A percentile compares a stretch with the other conserved stretches of the same genome.
Evolutionary conservation across 2,113 vertebrate genomes (phyloP).

Genomic region (Podilymbus podiceps): DNA sequence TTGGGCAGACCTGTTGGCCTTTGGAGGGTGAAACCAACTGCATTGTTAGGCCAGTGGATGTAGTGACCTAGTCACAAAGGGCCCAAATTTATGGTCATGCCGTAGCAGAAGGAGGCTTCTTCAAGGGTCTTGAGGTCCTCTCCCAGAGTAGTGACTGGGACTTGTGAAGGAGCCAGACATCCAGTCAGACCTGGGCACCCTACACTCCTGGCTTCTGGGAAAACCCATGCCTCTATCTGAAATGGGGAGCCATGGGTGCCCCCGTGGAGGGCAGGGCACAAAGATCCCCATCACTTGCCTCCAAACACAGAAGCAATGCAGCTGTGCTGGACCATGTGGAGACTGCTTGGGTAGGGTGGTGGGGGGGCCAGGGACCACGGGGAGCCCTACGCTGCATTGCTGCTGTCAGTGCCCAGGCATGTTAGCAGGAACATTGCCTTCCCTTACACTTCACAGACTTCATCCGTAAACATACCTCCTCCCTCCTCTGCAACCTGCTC

Average conservation of each 20-base stretch:
- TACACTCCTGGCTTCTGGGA: not conserved
- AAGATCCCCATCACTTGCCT: not conserved
- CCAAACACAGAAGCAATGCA: not conserved
- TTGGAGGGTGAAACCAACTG: not conserved
- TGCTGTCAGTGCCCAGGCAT: not conserved
- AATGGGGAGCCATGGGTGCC: rapidly evolving
- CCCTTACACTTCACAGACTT: rapidly evolving
- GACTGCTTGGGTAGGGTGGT: not conserved
- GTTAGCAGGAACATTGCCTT: not conserved
- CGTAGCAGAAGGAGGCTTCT: not conserved
- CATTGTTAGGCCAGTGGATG: not conserved
- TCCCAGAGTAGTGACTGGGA: not conserved
- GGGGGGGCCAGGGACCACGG: not conserved
- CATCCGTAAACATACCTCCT: not conserved
- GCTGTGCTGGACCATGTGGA: rapidly evolving
- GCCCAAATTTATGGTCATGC: not conserved
- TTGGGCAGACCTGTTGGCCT: not conserved
- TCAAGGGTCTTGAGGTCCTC: not conserved
- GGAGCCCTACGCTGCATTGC: not conserved
- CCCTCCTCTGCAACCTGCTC: not conserved
- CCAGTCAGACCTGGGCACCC: not conserved
- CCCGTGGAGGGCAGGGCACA: not conserved
- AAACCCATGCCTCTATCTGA: not conserved
- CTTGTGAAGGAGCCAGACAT: not conserved
- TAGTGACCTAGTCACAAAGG: not conserved